Percentiles rank a stretch among this genome's conserved stretches.
Evolutionary conservation across 2,888 invertebrate species (phyloP).

Genomic region (Tolmerus cingulatus): DNA sequence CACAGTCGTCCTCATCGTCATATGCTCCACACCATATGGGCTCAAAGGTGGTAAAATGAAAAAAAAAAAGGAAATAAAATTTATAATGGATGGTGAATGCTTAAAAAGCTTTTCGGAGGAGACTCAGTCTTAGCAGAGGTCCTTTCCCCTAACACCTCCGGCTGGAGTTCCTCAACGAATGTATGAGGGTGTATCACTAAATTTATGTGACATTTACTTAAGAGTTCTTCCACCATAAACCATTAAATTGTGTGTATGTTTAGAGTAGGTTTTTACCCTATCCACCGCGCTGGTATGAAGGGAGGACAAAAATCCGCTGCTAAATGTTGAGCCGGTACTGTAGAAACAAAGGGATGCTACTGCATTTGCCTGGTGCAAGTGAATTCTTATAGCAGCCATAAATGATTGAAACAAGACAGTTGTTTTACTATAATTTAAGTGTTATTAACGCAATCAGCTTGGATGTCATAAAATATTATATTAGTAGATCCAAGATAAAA

Average conservation of each 20-base stretch:
- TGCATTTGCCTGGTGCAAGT: not conserved
- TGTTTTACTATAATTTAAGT: not conserved
- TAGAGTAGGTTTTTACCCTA: not conserved
- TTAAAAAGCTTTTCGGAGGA: slow-evolving; percentile 51
- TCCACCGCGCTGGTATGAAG: not conserved
- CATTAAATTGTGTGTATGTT: slow-evolving; percentile 52
- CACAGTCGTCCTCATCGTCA: slow-evolving; percentile 11
- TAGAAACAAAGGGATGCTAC: not conserved
- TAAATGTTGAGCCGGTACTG: not conserved
- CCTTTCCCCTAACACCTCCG: slow-evolving; percentile 41
- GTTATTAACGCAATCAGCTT: not conserved
- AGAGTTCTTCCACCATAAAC: slow-evolving; percentile 53
- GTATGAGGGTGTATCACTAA: slow-evolving; percentile 50
- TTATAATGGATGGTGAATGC: slow-evolving; percentile 53
- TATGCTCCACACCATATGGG: slow-evolving; percentile 36
- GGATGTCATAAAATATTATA: not conserved
- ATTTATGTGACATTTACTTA: slow-evolving; percentile 54
- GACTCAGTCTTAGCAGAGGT: not conserved
- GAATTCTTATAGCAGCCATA: not conserved
- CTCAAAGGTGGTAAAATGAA: slow-evolving; percentile 33
- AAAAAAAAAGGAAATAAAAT: slow-evolving; percentile 50
- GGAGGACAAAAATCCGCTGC: not conserved
- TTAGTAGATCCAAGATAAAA: no score
- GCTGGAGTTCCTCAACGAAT: slow-evolving; percentile 8
- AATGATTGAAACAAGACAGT: not conserved